phyloP scores from a whole-genome alignment of 1,140 invertebrate genomes.

The Drosophila tropicalis region DNA sequence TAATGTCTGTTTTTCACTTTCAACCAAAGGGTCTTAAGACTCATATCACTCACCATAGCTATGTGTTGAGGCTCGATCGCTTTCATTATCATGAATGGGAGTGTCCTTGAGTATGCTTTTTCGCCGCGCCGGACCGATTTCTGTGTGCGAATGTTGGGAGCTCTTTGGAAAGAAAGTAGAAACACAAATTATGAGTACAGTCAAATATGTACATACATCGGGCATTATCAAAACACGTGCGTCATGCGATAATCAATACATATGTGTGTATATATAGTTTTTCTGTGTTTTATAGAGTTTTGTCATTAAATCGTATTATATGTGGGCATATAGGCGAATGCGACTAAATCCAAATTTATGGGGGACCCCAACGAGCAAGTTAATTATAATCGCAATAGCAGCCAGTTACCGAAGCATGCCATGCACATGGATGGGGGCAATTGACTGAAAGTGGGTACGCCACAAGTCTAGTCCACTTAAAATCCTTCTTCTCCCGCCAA shows the following conservation, averaged over 20 bases:
- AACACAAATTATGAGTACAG: slow-evolving; percentile 15
- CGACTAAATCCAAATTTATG: slow-evolving; percentile 48
- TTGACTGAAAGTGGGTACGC: slow-evolving; percentile 9
- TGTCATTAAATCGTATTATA: slow-evolving; percentile 1
- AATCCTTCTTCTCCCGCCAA: not conserved
- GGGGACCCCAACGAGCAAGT: slow-evolving; percentile 26
- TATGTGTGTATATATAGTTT: slow-evolving; percentile 1
- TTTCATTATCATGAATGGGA: slow-evolving; percentile 72
- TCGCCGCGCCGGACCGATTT: slow-evolving; percentile 85
- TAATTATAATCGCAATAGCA: slow-evolving; percentile 40
- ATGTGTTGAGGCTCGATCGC: slow-evolving; percentile 71
- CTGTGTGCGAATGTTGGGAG: slow-evolving; percentile 76
- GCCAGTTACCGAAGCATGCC: not conserved
- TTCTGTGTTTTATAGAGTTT: not conserved
- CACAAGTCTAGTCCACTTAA: slow-evolving; percentile 3
- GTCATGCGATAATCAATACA: slow-evolving; percentile 35
- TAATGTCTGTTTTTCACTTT: not conserved
- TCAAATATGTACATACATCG: not conserved
- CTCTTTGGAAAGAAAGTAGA: slow-evolving; percentile 43
- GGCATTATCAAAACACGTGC: slow-evolving; percentile 4
- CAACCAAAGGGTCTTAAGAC: not conserved
- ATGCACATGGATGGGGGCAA: not conserved
- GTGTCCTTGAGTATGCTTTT: slow-evolving; percentile 87
- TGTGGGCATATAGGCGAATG: not conserved
- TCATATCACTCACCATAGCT: slow-evolving; percentile 69